Percentiles rank a stretch among this genome's conserved stretches.
These are phyloP conservation scores for Microtus ochrogaster DNA, from an alignment of 2,113 vertebrate species.

Conservation along the genomic window DNA sequence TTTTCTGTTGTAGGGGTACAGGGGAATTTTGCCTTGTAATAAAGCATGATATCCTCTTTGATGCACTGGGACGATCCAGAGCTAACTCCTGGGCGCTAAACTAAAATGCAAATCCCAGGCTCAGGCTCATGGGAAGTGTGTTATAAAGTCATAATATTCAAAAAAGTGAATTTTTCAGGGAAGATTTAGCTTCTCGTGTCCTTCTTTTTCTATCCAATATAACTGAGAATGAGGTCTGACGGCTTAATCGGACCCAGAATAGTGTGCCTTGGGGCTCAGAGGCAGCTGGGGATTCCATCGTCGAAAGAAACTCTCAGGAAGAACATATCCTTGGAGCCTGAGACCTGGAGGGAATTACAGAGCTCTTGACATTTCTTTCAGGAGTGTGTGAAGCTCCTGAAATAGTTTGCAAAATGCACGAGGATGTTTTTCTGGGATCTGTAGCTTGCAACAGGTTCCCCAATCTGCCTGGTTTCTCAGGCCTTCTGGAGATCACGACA, in stretches of 20 bases:
- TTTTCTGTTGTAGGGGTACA: not conserved
- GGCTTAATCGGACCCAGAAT: not conserved
- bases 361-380: not conserved
- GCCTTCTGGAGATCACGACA: not conserved
- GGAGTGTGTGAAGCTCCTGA: not conserved
- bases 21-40: not conserved
- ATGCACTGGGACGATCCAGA: not conserved
- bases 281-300: not conserved
- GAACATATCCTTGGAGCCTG: not conserved
- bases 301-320: conserved; percentile 16
- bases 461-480: not conserved
- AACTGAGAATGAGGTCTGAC: not conserved
- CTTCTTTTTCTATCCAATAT: not conserved
- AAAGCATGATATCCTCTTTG: not conserved
- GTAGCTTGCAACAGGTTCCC: not conserved
- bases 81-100: not conserved
- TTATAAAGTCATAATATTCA: conserved; percentile 16
- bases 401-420: not conserved
- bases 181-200: not conserved
- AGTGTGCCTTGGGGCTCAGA: not conserved
- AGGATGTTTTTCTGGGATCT: not conserved
- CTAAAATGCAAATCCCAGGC: not conserved
- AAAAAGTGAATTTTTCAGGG: not conserved
- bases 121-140: not conserved
- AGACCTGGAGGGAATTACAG: not conserved